Evolutionary conservation across 2,113 vertebrate genomes (phyloP).

Genomic region (Tachysurus fulvidraco): DNA sequence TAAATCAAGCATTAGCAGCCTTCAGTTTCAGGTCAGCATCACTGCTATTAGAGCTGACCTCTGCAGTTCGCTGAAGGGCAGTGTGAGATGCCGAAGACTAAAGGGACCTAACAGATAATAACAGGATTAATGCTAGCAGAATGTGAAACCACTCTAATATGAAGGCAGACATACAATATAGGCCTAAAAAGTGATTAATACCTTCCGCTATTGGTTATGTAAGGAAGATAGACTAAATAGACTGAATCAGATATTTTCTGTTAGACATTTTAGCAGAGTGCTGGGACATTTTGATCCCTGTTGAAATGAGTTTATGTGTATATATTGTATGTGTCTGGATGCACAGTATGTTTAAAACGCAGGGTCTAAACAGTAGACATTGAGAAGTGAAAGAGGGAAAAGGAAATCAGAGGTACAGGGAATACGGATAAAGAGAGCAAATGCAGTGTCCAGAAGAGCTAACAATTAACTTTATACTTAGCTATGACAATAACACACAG

Average conservation of each 20-base stretch:
- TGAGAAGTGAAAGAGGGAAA: background rate
- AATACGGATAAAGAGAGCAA: background rate
- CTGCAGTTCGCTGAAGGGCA: conserved; percentile 31
- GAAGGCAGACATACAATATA: background rate
- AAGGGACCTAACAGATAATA: background rate
- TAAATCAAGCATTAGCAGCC: conserved; percentile 30
- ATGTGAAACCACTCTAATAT: background rate
- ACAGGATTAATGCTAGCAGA: background rate
- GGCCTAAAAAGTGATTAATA: background rate
- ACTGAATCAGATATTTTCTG: background rate
- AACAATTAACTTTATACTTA: background rate
- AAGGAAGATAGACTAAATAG: background rate
- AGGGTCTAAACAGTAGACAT: background rate
- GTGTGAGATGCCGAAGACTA: background rate
- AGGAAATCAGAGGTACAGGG: conserved; percentile 12
- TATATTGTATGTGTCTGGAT: background rate
- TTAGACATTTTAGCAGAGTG: background rate
- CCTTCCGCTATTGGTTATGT: background rate
- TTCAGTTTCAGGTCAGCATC: conserved; percentile 5
- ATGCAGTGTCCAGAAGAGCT: conserved; percentile 22
- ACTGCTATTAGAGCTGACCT: conserved; percentile 23
- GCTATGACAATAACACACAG: background rate
- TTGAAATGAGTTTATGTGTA: background rate
- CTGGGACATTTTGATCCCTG: background rate
- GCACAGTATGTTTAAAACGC: background rate